Evolutionary conservation across 2,888 invertebrate genomes (phyloP), one percentile per base, ranked within the genome.

Genomic region (Iselma pallidipennis): DNA sequence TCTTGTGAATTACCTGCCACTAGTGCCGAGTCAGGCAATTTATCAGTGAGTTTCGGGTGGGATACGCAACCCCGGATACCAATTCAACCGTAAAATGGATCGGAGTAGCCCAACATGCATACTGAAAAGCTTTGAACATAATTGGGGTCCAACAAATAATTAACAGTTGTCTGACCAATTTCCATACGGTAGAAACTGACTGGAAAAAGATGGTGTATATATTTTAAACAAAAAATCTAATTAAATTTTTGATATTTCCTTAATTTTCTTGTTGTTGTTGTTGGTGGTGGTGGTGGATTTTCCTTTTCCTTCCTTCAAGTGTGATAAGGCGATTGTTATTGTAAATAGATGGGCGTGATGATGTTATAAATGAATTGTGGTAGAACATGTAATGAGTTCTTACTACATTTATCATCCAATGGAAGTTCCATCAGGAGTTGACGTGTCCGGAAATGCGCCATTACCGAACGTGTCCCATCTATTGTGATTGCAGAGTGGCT

Each of bases 21-120:
- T 81, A 83, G 83, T 83, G 84, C 83, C 83, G 85, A 85, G 84
- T 83, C 83, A 82, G 82, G 84, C 84, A 85, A 86, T 86, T 86
- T 86, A 86, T 87, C 86, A 86, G 83, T 76, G 69, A 75, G 76
- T 45, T 45, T 76, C 74, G 61, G 65, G 12, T 23, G 61, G 70
- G 74, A 71, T 73, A 74, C 72, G 74, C 75, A 72, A 73, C 71
- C n/a, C n/a, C 72, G 73, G 75, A 71, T 70, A 71, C 70, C 73
- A 76, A 75, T 71, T 78, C 76, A 74, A 76, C 75, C 74, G 76
- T 78, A 78, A 78, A 78, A 78, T 78, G 74, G 76, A 74, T 73
- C 72, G 66, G 66, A 73, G 61, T 70, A 62, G 71, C 71, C 45
- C 73, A 69, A 71, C 72, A 73, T 76, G 76, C 77, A 75, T 77